Percentiles rank a stretch among this genome's conserved stretches.
Conservation (phyloP, 2,113 vertebrate species). For the Nibea albiflora region DNA sequence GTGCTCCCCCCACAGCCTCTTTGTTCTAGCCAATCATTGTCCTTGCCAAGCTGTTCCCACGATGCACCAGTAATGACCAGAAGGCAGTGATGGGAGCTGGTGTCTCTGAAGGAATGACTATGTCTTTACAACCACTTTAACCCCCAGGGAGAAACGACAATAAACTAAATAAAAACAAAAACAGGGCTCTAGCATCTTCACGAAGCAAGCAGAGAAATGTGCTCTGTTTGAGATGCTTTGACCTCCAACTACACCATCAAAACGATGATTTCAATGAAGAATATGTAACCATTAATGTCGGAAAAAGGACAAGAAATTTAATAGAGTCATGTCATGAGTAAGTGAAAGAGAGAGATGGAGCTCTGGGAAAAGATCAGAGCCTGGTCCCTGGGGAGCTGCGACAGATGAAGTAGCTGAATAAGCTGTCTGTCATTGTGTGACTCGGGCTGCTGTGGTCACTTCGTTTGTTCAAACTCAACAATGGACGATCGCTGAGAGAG, state of each 20-base stretch:
- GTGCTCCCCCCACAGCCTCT: slow-evolving; percentile 74
- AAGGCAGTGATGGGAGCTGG: slow-evolving; percentile 79
- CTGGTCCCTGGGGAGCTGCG: slow-evolving; percentile 77
- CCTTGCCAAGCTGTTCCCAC: slow-evolving; percentile 81
- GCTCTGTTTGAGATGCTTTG: not conserved
- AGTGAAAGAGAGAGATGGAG: slow-evolving; percentile 74
- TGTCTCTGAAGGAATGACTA: slow-evolving; percentile 82
- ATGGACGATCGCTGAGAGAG: slow-evolving; percentile 75
- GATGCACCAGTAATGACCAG: slow-evolving; percentile 82
- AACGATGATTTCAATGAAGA: slow-evolving; percentile 11
- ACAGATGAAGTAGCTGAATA: slow-evolving; percentile 85
- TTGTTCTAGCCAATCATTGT: slow-evolving; percentile 85
- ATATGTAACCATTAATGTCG: not conserved
- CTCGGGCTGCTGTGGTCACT: slow-evolving; percentile 79
- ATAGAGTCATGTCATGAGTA: slow-evolving; percentile 41
- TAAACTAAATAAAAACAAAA: slow-evolving; percentile 73
- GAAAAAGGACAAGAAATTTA: slow-evolving; percentile 7
- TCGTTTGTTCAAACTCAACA: slow-evolving; percentile 81
- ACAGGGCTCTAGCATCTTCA: slow-evolving; percentile 31
- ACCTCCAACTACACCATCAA: not conserved
- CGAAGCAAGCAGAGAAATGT: slow-evolving; percentile 2
- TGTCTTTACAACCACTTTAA: slow-evolving; percentile 72
- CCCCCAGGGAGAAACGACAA: slow-evolving; percentile 74
- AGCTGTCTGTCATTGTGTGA: slow-evolving; percentile 85
- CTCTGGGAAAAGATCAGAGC: slow-evolving; percentile 84